Evolutionary conservation across 2,113 vertebrate species (phyloP), one percentile per base, ranked within the genome.

Genomic region (Anarhynchus alexandrinus): DNA sequence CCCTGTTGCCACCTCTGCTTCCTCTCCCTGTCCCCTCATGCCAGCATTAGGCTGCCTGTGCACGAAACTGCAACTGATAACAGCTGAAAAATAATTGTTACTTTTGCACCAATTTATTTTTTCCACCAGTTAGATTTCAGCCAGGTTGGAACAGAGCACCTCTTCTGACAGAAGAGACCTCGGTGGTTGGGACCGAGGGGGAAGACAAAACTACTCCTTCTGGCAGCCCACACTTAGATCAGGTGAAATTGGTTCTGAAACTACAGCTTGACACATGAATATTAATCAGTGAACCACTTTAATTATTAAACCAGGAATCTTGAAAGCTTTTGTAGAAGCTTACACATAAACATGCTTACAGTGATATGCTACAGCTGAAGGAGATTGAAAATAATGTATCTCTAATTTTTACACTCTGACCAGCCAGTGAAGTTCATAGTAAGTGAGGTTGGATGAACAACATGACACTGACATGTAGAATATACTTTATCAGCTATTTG

Each of bases 181-280:
- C 36, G 43, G 52, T 2, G 0, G 21, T 4, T 90, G 32, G 57
- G 15, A 32, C 12, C 0, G 3, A 74, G n/a, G 5, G 5, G 11
- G 29, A 83, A 64, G 43, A 58, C 40, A 84, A 77, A 87, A 85
- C 18, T 66, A 66, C 29, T 7, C 9, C 21, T 88, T n/a, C 51
- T 64, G 36, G 12, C 40, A 79, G 38, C 25, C 27, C 61, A 58
- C 27, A 2, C 30, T 73, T 61, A 34, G 32, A 36, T 52, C 55
- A 76, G 15, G 43, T 82, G 5, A 76, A 95, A 20, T 23, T 42
- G 4, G 23, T 65, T 27, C 32, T 55, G 32, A 67, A 87, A 72
- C 38, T 65, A 32, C 40, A 77, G 64, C 43, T 61, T 87, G 40
- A 51, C n/a, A 73, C 6, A 40, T 52, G 11, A 77, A 26, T 82